phyloP scores from a whole-genome alignment of 2,797 vertebrate species.

The Chloroceryle amazona region DNA sequence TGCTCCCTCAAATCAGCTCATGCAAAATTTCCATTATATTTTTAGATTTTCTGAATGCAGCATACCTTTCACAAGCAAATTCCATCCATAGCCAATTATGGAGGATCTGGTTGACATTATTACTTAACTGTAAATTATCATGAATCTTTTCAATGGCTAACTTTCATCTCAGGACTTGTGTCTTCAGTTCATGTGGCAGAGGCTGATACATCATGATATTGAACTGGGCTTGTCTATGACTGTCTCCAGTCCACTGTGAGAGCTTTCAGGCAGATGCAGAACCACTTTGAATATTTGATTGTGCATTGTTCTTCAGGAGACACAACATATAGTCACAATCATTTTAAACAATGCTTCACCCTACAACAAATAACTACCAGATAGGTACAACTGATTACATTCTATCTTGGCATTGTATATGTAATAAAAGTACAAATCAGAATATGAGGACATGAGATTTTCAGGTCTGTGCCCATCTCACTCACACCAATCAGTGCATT shows the following conservation, averaged over 20 bases:
- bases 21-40: neutral
- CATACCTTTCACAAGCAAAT: neutral
- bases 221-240: neutral
- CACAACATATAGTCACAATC: neutral
- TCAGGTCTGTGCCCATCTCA: neutral
- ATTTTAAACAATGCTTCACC: neutral
- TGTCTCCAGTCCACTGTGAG: neutral
- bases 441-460: neutral
- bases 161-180: neutral
- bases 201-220: neutral
- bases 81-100: neutral
- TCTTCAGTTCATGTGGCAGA: neutral
- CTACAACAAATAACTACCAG: neutral
- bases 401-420: neutral
- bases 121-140: neutral
- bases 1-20: neutral
- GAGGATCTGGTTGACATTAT: neutral
- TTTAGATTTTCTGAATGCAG: neutral
- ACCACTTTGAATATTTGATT: neutral
- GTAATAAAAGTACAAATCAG: neutral
- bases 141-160: neutral
- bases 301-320: neutral
- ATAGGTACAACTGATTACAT: neutral
- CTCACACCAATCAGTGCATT: neutral
- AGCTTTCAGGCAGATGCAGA: neutral